Base-by-base conservation (phyloP, 2,888 invertebrate genomes). In the Caenorhabditis sp. region DNA sequence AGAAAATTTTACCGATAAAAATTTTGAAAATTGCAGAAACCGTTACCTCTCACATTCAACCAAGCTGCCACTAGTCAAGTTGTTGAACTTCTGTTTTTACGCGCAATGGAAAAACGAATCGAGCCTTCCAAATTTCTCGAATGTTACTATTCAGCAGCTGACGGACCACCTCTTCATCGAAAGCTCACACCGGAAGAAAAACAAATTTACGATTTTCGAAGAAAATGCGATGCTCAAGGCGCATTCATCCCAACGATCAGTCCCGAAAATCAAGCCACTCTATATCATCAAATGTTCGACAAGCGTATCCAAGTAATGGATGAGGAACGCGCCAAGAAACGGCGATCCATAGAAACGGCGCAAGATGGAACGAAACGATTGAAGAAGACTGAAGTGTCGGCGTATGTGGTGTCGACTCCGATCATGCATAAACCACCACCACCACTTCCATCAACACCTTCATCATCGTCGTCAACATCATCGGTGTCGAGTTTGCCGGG, bases 351-450 rank as follows among this genome's bases (percentile, higher is more conserved):
- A 1, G 38, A 36, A 10, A 38, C 25, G 23, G n/a, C 23, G 4
- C 58, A 36, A 7, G 36, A 58, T n/a, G 57, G 36, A 20, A 1
- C 20, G 14, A 58, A 58, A 43, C 38, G 38, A 25, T 2, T 62
- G 8, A 20, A 25, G 7, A 53, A 53, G 27, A 27, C 31, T 25
- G 62, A 62, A 3, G 62, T 62, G 3, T 52, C 62, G 4, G 62
- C 62, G 3, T 62, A 53, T 54, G 62, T 62, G 4, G 27, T 20
- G 26, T 10, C 23, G 7, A 58, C 25, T n/a, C 12, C 38, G 38
- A 25, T 26, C 1, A 26, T 27, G 38, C 10, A 23, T 3, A 58
- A 27, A n/a, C 7, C 14, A 38, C 38, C 58, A 23, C 38, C 57
- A 10, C 38, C 58, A 23, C 21, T 27, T 12, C 27, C n/a, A 27